Evolutionary conservation across 1,140 invertebrate species (phyloP), one percentile per base, ranked within the genome.

Genomic region (Heliconius hermathena): DNA sequence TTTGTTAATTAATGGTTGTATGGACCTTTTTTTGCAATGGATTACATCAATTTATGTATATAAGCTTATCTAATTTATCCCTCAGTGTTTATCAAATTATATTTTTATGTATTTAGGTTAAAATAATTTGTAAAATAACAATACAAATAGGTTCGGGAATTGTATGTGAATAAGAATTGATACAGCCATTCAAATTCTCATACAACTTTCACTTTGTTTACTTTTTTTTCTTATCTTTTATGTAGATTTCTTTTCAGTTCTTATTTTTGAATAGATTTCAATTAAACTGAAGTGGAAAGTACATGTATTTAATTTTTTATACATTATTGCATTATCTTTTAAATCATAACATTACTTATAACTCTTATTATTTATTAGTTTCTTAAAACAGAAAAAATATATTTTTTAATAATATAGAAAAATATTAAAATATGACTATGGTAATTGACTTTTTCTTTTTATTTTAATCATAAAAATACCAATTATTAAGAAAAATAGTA

Each of bases 101-200:
- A 33, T 71, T 74, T 83, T 83, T 66, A 9, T 60, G n/a, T 9
- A 22, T 66, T 29, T 26, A 16, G 8, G 16, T 26, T 66, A 66
- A 66, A 66, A 5, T 66, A 13, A 5, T 66, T 46, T 4, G 2
- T 66, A 22, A 66, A 66, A 16, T 29, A 26, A 18, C 22, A 26
- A 16, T 29, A 26, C 1, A 29, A 29, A 26, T 13, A 13, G 16
- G 26, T 13, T 16, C 6, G n/a, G 4, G 4, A 66, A 9, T 18
- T 66, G 26, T 66, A 1, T 66, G 60, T 66, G 26, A 66, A 66
- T 26, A 16, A 26, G 9, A 26, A 26, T 66, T 26, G 22, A 66
- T 5, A 66, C 5, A 26, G 8, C 22, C 13, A 66, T 29, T 29
- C 9, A 16, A 5, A 29, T 26, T 66, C 11, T 29, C 11, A 29